These are phyloP conservation scores for Encarsia formosa DNA, from an alignment of 2,888 invertebrate genomes.

Conservation along the genomic window DNA sequence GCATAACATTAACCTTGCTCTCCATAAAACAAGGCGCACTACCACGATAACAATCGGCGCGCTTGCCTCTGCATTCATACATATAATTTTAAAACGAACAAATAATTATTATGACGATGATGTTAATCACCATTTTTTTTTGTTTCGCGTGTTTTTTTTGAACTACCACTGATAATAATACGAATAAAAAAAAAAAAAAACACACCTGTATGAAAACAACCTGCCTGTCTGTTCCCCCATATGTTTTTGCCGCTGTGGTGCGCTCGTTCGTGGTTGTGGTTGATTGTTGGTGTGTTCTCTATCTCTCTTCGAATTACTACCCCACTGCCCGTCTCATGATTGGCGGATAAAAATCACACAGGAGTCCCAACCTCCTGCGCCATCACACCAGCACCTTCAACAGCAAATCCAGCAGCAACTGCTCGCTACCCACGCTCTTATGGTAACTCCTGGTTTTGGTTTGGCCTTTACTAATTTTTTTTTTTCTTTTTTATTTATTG, in stretches of 20 bases:
- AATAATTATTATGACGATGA: too few species aligned
- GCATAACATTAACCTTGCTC: too few species aligned
- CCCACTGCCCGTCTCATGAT: slow-evolving; percentile 26
- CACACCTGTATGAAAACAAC: too few species aligned
- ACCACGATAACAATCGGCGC: too few species aligned
- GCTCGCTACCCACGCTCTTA: slow-evolving; percentile 53
- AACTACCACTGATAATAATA: slow-evolving; percentile 38
- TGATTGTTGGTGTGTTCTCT: slow-evolving; percentile 53
- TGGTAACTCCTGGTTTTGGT: slow-evolving; percentile 53
- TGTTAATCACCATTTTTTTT: too few species aligned
- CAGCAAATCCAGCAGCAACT: slow-evolving; percentile 53
- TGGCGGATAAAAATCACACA: slow-evolving; percentile 36
- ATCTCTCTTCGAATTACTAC: too few species aligned
- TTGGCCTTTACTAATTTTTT: slow-evolving; percentile 50
- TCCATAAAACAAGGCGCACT: too few species aligned
- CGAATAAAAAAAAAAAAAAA: too few species aligned
- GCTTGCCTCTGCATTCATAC: too few species aligned
- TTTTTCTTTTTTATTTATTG: slow-evolving; percentile 16
- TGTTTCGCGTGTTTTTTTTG: background rate
- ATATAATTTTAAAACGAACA: too few species aligned
- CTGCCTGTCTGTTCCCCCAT: slow-evolving; percentile 52
- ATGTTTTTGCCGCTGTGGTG: slow-evolving; percentile 51
- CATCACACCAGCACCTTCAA: slow-evolving; percentile 51
- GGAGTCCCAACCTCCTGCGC: slow-evolving; percentile 51
- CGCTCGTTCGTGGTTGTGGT: slow-evolving; percentile 51